phyloP scores from a whole-genome alignment of 2,888 invertebrate species.

The Apodemia duryi region DNA sequence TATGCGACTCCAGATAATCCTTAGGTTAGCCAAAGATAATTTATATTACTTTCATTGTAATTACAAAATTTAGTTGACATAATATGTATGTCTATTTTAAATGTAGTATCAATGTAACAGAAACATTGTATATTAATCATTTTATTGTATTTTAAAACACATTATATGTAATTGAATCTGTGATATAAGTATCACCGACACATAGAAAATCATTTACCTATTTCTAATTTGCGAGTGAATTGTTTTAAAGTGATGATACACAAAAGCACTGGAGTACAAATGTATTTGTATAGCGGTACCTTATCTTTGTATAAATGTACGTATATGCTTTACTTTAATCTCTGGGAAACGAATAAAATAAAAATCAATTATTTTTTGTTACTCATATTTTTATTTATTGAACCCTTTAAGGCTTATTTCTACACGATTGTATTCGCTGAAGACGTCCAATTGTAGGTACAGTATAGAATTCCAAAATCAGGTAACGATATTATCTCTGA shows the following conservation, averaged over 20 bases:
- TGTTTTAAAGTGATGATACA: slow-evolving; percentile 16
- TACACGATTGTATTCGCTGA: neutral
- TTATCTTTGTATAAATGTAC: slow-evolving; percentile 21
- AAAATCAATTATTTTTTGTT: slow-evolving; percentile 70
- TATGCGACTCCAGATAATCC: slow-evolving; percentile 16
- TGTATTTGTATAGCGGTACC: slow-evolving; percentile 29
- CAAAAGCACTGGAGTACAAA: slow-evolving; percentile 72
- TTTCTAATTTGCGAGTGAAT: slow-evolving; percentile 23
- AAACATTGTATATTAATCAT: slow-evolving; percentile 5
- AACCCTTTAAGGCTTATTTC: neutral
- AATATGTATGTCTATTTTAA: neutral
- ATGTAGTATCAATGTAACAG: neutral
- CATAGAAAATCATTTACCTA: slow-evolving; percentile 23
- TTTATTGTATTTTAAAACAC: slow-evolving; percentile 7
- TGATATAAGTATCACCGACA: slow-evolving; percentile 35
- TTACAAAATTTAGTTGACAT: slow-evolving; percentile 2
- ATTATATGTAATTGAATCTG: slow-evolving; percentile 33
- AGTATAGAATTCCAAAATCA: neutral
- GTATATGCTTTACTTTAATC: slow-evolving; percentile 35
- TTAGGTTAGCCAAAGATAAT: slow-evolving; percentile 20
- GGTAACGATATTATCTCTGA: neutral
- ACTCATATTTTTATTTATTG: slow-evolving; percentile 49
- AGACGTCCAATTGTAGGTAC: neutral
- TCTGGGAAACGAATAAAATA: slow-evolving; percentile 60
- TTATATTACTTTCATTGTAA: slow-evolving; percentile 13